Conservation (phyloP, 1,140 invertebrate genomes). For the Dendroctonus ponderosae region DNA sequence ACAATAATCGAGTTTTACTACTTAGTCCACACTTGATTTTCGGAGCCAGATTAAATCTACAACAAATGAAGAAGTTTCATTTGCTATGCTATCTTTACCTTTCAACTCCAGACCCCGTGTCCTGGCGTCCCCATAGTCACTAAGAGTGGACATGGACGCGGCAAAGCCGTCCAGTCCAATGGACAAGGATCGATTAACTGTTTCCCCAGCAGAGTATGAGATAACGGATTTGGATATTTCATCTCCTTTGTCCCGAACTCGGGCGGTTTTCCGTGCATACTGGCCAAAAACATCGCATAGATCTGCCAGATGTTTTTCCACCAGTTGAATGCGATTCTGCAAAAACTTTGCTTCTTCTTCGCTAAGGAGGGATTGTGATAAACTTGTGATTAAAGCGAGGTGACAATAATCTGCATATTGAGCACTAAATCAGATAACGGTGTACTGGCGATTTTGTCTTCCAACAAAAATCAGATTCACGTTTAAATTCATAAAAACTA, state of each 20-base stretch:
- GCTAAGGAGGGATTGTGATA: slow-evolving; percentile 37
- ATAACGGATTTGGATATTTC: slow-evolving; percentile 64
- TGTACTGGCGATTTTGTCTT: no score
- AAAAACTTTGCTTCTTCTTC: slow-evolving; percentile 71
- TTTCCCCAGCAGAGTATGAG: slow-evolving; percentile 52
- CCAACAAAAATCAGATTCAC: no score
- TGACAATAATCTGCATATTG: background rate
- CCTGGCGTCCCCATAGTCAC: slow-evolving; percentile 69
- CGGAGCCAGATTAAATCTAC: background rate
- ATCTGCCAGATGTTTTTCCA: slow-evolving; percentile 69
- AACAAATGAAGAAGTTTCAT: background rate
- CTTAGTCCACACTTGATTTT: background rate
- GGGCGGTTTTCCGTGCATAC: slow-evolving; percentile 67
- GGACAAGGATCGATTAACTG: slow-evolving; percentile 66
- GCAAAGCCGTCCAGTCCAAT: slow-evolving; percentile 63
- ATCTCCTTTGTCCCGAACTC: slow-evolving; percentile 68
- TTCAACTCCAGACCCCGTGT: slow-evolving; percentile 65
- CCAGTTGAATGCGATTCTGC: slow-evolving; percentile 65
- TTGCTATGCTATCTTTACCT: no score
- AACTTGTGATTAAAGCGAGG: background rate
- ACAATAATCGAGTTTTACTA: background rate
- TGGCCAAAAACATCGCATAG: slow-evolving; percentile 65
- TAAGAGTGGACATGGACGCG: slow-evolving; percentile 62
- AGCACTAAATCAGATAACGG: no score
- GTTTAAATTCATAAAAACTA: no score